phyloP scores from a whole-genome alignment of 2,113 vertebrate genomes.

The Poeciliopsis turrubarensis region DNA sequence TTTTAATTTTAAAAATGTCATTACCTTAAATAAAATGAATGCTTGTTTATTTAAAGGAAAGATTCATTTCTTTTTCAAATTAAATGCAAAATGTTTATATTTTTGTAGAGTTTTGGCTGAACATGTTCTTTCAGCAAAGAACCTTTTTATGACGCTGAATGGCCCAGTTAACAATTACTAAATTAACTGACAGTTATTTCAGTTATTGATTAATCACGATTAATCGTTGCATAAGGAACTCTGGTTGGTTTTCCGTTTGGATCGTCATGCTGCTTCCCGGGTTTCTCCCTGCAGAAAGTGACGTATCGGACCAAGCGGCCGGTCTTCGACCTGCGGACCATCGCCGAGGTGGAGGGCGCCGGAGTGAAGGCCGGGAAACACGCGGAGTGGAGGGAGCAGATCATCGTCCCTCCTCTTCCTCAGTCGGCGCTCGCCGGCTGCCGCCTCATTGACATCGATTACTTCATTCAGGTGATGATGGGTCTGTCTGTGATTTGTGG shows the following conservation, averaged over 20 bases:
- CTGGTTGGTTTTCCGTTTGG: neutral
- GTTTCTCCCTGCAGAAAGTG: slow-evolving; percentile 84
- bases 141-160: too few species aligned
- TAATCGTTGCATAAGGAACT: too few species aligned
- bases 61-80: too few species aligned
- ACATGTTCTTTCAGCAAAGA: too few species aligned
- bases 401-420: slow-evolving; percentile 92
- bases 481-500: neutral
- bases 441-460: slow-evolving; percentile 93
- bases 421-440: slow-evolving; percentile 91
- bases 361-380: slow-evolving; percentile 92
- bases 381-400: slow-evolving; percentile 94
- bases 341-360: slow-evolving; percentile 92
- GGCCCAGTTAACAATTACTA: too few species aligned
- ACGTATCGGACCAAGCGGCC: slow-evolving; percentile 92
- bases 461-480: slow-evolving; percentile 89
- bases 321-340: slow-evolving; percentile 90
- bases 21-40: too few species aligned
- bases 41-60: too few species aligned
- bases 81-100: too few species aligned
- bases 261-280: neutral
- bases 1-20: too few species aligned
- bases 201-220: too few species aligned
- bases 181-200: too few species aligned
- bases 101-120: too few species aligned